Base-by-base conservation (phyloP, 2,888 invertebrate species). In the Mesodorylaimus sp. region DNA sequence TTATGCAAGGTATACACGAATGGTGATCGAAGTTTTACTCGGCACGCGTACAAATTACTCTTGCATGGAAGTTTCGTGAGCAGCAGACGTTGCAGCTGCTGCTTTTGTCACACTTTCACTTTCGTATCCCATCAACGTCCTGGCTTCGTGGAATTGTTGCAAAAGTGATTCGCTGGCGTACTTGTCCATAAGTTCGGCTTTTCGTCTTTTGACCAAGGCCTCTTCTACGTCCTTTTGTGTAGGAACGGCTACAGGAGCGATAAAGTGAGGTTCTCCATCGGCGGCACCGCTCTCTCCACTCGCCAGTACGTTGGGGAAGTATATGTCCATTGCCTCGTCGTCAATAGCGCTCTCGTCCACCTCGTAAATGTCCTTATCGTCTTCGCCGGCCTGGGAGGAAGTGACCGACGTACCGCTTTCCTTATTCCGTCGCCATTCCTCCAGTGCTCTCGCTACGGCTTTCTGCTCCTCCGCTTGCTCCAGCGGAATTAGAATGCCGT, bases 211-310 rank as follows among this genome's bases (percentile, higher is more conserved):
- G 1, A 97, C 73, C 50, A 97, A 72, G 0, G 91, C 91, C 61
- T 83, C 83, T 57, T 66, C 89, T 54, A 95, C 81, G 59, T 93
- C 88, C 68, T 82, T 80, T 68, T 93, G 91, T 16, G 85, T 81
- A 0, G 93, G 93, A 29, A 95, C 87, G 5, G 86, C 80, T 43
- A 88, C 88, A 66, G 88, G 53, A 23, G 53, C 48, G 39, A 53
- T 53, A 45, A 27, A 53, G 36, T 50, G 39, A 2, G 50, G 52
- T 21, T 50, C 38, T 19, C 47, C 47, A 7, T n/a, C n/a, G n/a
- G n/a, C n/a, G n/a, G n/a, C 25, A 19, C 16, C 29, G 5, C n/a
- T 10, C 29, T 26, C 16, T 5, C 47, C 47, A 3, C 21, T 47
- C 25, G 16, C 25, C 27, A 2, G 3, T 26, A 45, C 27, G 25